Percentiles rank a stretch among this genome's conserved stretches.
Evolutionary conservation across 1,140 invertebrate species (phyloP).

Genomic region (Drosophila kepulauana): DNA sequence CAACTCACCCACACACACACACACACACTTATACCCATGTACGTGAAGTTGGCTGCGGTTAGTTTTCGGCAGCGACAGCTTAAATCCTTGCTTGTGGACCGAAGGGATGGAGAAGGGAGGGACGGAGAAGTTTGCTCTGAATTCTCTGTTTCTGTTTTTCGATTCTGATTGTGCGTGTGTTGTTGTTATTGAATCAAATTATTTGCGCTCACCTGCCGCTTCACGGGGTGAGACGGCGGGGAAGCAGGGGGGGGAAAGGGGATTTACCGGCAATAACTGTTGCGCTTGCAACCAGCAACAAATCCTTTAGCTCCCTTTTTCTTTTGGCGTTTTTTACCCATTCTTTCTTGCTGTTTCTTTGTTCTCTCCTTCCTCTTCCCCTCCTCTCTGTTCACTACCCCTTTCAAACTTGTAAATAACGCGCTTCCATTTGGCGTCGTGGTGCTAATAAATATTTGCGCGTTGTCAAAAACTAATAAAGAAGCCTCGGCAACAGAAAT

Average conservation of each 20-base stretch:
- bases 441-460: constrained; percentile 68
- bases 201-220: not conserved
- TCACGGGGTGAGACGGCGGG: not conserved
- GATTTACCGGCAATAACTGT: constrained; percentile 36
- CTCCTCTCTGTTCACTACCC: too few relatives aligned
- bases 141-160: not conserved
- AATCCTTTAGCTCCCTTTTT: not conserved
- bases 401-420: constrained; percentile 6
- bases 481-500: not conserved
- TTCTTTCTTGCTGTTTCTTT: not conserved
- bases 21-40: constrained; percentile 27
- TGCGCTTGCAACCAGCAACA: constrained; percentile 14
- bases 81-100: not conserved
- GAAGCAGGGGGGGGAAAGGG: not conserved
- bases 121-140: too few relatives aligned
- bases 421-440: constrained; percentile 47
- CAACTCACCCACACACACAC: constrained; percentile 21
- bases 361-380: not conserved
- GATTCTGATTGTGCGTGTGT: constrained; percentile 1
- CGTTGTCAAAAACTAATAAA: constrained; percentile 53
- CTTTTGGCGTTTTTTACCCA: not conserved
- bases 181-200: constrained; percentile 10
- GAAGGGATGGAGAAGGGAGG: not conserved
- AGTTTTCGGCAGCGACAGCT: constrained; percentile 7
- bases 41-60: constrained; percentile 19